Base-by-base conservation (phyloP, 2,888 invertebrate species). In the Marasmarcha lunaedactyla region DNA sequence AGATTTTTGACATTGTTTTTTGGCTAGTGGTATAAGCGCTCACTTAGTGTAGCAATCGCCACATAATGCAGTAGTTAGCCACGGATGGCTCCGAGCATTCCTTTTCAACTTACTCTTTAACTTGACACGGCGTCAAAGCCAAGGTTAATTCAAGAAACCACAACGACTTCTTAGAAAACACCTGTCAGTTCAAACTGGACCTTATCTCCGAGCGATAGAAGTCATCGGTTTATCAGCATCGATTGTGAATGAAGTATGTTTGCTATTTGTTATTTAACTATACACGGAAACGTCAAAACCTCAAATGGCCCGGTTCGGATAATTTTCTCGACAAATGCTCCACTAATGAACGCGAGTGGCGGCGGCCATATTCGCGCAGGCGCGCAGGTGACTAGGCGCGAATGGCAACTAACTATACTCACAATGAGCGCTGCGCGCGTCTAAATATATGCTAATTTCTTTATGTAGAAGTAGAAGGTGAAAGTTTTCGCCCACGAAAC, bases 241-340 rank as follows among this genome's bases (percentile, higher is more conserved):
- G 20, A 20, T 20, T 5, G 20, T 7, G 20, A 20, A 20, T 20
- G 20, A 20, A 20, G 20, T 11, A 30, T 9, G n/a, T 10, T 10
- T 9, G 41, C 50, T 59, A 56, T 62, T 63, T 58, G 62, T 63
- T 59, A n/a, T n/a, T n/a, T n/a, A n/a, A n/a, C n/a, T n/a, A 59
- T 62, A 64, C 58, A 63, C 68, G 70, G 68, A 74, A 71, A 69
- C 57, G 64, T 70, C 68, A 59, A 55, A 59, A 55, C 59, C 57
- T 60, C 57, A 64, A 71, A 70, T 63, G 67, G 67, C 53, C 55
- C 44, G 49, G 61, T 65, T 64, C 59, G 57, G 62, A 67, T 71
- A 72, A 74, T 74, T 74, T 72, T 72, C 69, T 71, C 72, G 71
- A 76, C 76, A 74, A 78, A 78, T 76, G 69, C 64, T 63, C 58